Evolutionary conservation across 2,113 vertebrate species (phyloP).

Genomic region (Brevimyrus niger): DNA sequence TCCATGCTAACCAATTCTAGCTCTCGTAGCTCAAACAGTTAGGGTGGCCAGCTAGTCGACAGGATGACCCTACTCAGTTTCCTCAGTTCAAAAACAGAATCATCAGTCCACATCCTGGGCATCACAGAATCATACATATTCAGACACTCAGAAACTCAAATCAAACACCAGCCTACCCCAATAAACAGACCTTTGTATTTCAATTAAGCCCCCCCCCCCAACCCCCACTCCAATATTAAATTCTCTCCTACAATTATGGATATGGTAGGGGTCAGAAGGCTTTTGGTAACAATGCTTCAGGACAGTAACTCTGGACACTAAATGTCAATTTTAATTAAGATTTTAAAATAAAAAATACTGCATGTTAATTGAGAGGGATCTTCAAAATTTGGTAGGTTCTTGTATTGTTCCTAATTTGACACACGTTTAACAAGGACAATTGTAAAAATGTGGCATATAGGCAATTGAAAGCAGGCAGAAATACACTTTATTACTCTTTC

Average conservation of each 20-base stretch:
- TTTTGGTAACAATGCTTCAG: neutral
- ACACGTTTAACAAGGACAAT: neutral
- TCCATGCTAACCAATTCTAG: neutral
- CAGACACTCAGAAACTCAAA: neutral
- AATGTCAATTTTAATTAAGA: neutral
- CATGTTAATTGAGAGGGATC: neutral
- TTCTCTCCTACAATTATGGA: neutral
- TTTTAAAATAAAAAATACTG: neutral
- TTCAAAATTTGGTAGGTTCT: neutral
- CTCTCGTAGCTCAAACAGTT: neutral
- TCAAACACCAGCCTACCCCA: neutral
- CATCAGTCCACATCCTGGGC: neutral
- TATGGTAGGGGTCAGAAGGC: neutral
- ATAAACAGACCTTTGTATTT: neutral
- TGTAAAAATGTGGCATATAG: neutral
- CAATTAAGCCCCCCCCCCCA: neutral
- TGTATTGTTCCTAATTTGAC: neutral
- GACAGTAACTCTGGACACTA: neutral
- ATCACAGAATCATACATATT: neutral
- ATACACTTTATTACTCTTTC: constrained; percentile 47
- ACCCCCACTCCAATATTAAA: neutral
- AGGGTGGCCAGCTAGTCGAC: neutral
- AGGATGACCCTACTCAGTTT: neutral
- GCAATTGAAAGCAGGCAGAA: constrained; percentile 55
- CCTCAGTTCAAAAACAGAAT: neutral